These are phyloP conservation scores for Gymnoscopelus braueri DNA, from an alignment of 2,797 vertebrate genomes.

Conservation along the genomic window DNA sequence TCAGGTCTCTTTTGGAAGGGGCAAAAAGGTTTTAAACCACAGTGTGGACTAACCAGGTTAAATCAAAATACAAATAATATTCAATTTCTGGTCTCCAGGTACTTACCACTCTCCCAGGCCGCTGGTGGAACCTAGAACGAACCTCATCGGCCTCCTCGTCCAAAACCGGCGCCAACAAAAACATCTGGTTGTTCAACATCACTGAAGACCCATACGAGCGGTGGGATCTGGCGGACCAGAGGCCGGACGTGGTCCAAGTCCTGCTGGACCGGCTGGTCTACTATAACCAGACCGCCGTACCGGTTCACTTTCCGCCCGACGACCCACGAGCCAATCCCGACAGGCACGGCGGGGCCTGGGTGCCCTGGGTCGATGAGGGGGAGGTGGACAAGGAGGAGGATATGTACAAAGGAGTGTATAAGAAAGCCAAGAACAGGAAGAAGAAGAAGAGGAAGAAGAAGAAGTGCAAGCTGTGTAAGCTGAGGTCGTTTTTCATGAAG, in stretches of 20 bases:
- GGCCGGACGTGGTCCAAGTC: constrained; percentile 86
- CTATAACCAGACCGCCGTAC: constrained; percentile 91
- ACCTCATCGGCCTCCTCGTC: neutral
- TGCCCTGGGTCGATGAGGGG: constrained; percentile 89
- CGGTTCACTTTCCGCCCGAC: constrained; percentile 91
- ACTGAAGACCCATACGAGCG: constrained; percentile 92
- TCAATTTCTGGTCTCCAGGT: constrained; percentile 51
- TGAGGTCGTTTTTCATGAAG: constrained; percentile 91
- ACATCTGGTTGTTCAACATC: constrained; percentile 95
- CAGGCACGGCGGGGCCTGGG: constrained; percentile 89
- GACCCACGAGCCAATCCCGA: constrained; percentile 90
- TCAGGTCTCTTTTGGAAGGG: too few species aligned
- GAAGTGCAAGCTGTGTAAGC: constrained; percentile 90
- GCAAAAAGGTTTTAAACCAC: too few species aligned
- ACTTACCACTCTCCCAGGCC: constrained; percentile 87
- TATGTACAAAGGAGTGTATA: constrained; percentile 78
- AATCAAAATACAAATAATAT: neutral
- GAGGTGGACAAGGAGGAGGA: constrained; percentile 76
- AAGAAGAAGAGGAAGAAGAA: constrained; percentile 68
- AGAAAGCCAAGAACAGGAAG: constrained; percentile 71
- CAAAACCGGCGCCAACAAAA: constrained; percentile 74
- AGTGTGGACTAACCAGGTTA: too few species aligned
- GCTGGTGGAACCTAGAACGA: constrained; percentile 96
- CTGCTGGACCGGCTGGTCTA: constrained; percentile 86
- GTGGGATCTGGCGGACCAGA: constrained; percentile 83